phyloP scores from a whole-genome alignment of 2,797 vertebrate species.

The Rhincodon typus region DNA sequence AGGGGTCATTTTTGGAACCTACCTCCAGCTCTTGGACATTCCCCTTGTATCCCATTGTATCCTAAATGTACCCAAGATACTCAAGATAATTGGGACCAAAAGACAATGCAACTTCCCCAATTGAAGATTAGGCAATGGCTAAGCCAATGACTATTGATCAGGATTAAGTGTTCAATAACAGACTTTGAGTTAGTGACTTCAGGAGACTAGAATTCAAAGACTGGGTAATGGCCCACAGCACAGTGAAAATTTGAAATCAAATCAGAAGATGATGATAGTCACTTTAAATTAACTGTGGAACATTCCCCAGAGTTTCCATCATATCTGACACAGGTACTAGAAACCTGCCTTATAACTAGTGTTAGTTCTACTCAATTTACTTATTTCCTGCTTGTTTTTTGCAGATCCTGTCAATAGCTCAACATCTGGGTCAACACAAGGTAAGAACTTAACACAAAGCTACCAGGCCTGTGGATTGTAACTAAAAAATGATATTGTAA shows the following conservation, averaged over 20 bases:
- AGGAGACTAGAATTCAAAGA: not conserved
- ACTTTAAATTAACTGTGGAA: not conserved
- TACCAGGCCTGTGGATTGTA: no score
- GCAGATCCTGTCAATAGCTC: not conserved
- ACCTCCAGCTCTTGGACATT: not conserved
- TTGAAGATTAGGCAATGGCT: not conserved
- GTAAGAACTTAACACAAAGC: not conserved
- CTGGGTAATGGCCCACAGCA: not conserved
- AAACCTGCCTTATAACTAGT: not conserved
- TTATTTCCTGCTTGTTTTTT: conserved; percentile 5
- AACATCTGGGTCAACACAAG: not conserved
- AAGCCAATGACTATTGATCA: not conserved
- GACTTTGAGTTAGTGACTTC: not conserved
- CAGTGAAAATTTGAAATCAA: not conserved
- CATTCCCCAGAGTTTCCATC: not conserved
- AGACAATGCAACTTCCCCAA: no score
- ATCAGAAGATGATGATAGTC: not conserved
- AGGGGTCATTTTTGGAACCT: not conserved
- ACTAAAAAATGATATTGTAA: not conserved
- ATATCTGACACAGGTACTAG: not conserved
- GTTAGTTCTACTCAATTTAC: not conserved
- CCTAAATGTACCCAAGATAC: not conserved
- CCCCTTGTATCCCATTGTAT: not conserved
- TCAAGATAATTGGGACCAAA: not conserved
- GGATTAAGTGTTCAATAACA: not conserved